Conservation (phyloP, 2,888 invertebrate species). For the Elmis aenea region DNA sequence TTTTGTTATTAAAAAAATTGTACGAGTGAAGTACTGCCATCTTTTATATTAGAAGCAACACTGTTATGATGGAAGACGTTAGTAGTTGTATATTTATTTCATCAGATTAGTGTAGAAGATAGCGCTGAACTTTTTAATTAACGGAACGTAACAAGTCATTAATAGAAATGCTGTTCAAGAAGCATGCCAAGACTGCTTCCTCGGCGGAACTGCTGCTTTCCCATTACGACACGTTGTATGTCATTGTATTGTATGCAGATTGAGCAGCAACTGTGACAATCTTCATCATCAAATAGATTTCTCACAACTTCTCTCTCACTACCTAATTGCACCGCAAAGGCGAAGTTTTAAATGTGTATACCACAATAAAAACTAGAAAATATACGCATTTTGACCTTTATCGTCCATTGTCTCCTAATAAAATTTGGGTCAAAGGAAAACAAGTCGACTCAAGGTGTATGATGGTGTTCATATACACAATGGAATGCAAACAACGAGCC, state of each 20-base stretch:
- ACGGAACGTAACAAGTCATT: slow-evolving; percentile 47
- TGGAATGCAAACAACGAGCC: no score
- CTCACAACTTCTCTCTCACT: slow-evolving; percentile 16
- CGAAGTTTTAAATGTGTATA: slow-evolving; percentile 4
- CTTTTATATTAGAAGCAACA: no score
- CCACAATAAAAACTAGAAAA: neutral
- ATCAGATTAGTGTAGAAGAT: no score
- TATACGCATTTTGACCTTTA: slow-evolving; percentile 3
- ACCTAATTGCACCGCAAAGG: slow-evolving; percentile 8
- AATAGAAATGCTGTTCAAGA: slow-evolving; percentile 45
- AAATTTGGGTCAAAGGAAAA: slow-evolving; percentile 15
- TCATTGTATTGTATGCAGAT: slow-evolving; percentile 50
- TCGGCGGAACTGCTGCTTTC: slow-evolving; percentile 33
- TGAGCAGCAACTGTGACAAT: slow-evolving; percentile 47
- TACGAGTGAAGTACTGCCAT: no score
- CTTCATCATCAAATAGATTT: slow-evolving; percentile 30
- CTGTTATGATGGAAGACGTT: no score
- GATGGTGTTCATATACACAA: no score
- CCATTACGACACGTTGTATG: slow-evolving; percentile 44
- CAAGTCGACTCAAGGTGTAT: no score
- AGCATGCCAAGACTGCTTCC: slow-evolving; percentile 40
- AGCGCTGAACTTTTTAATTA: slow-evolving; percentile 49
- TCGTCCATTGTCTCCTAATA: slow-evolving; percentile 2
- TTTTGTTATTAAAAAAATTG: no score
- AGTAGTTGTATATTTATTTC: no score